phyloP scores from a whole-genome alignment of 2,797 vertebrate genomes.

The Epinephelus awoara region DNA sequence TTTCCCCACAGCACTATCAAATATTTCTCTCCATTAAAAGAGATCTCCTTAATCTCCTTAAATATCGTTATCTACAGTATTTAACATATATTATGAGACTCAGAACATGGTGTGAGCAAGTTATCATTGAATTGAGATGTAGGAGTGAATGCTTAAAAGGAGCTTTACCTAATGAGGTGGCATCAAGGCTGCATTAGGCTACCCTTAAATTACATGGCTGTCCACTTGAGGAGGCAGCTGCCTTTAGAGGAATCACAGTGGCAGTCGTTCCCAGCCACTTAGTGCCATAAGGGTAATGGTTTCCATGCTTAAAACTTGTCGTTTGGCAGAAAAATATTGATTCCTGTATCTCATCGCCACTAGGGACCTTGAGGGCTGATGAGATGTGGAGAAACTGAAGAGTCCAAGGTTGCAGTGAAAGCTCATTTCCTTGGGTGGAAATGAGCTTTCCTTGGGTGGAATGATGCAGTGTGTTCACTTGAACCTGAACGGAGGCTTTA shows the following conservation, averaged over 20 bases:
- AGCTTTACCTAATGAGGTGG: slow-evolving; percentile 69
- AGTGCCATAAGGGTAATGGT: slow-evolving; percentile 59
- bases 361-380: slow-evolving; percentile 48
- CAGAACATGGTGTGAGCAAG: slow-evolving; percentile 24
- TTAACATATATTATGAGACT: slow-evolving; percentile 38
- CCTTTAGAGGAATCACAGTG: slow-evolving; percentile 55
- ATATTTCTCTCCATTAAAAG: slow-evolving; percentile 9
- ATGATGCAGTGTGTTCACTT: slow-evolving; percentile 19
- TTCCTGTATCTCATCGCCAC: slow-evolving; percentile 45
- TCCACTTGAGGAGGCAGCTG: slow-evolving; percentile 45
- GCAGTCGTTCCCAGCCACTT: slow-evolving; percentile 58
- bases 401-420: slow-evolving; percentile 57
- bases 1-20: not conserved
- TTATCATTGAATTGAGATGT: slow-evolving; percentile 44
- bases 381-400: slow-evolving; percentile 57
- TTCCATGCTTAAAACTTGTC: slow-evolving; percentile 51
- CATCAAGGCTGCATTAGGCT: slow-evolving; percentile 57
- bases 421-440: slow-evolving; percentile 36
- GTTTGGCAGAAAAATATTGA: slow-evolving; percentile 56
- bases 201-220: slow-evolving; percentile 62
- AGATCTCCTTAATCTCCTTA: slow-evolving; percentile 12
- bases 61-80: slow-evolving; percentile 18
- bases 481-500: slow-evolving; percentile 7
- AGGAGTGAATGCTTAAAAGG: slow-evolving; percentile 45
- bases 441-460: not conserved